phyloP scores from a whole-genome alignment of 2,797 vertebrate species.

The Stomatorhinus walkeri region DNA sequence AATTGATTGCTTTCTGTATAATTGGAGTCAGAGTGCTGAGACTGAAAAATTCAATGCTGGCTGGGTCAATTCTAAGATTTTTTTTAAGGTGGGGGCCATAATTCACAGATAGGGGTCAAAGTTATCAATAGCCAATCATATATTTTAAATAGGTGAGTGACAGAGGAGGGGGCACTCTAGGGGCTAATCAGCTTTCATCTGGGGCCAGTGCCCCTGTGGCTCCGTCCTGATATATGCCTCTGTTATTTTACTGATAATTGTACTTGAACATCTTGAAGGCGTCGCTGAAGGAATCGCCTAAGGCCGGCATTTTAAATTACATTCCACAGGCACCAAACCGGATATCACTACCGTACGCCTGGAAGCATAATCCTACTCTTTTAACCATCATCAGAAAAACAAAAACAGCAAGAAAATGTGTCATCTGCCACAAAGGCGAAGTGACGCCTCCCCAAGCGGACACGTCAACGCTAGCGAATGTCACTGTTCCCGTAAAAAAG shows the following conservation, averaged over 20 bases:
- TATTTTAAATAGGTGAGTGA: neutral
- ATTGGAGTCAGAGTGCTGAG: neutral
- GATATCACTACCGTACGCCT: neutral
- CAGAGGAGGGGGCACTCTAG: neutral
- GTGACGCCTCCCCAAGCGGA: neutral
- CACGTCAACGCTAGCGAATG: neutral
- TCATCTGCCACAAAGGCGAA: neutral
- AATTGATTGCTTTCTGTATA: neutral
- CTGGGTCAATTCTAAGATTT: neutral
- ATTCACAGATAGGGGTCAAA: neutral
- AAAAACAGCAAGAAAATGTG: neutral
- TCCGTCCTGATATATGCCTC: neutral
- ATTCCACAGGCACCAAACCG: neutral
- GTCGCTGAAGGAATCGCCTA: neutral
- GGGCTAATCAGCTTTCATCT: neutral
- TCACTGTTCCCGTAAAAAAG: neutral
- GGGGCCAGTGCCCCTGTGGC: neutral
- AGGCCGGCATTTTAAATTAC: conserved; percentile 2
- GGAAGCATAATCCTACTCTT: neutral
- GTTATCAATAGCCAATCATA: neutral
- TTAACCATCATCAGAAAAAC: neutral
- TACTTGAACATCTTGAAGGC: neutral
- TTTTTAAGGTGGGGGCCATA: neutral
- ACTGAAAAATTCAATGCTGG: neutral
- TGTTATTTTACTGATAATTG: neutral